Conservation (phyloP, 2,113 vertebrate species). For the Phasianus colchicus region DNA sequence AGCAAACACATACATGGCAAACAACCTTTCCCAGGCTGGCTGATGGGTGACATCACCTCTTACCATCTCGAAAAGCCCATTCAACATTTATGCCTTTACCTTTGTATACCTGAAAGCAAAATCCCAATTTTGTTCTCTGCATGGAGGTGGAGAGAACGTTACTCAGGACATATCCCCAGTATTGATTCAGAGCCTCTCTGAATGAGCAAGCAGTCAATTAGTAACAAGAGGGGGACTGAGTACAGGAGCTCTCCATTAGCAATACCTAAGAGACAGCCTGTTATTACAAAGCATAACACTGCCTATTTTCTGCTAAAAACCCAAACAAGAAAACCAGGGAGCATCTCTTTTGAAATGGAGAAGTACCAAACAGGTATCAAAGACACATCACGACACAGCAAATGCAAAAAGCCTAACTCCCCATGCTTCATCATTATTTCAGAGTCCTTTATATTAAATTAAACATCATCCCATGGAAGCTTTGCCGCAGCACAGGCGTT, state of each 20-base stretch:
- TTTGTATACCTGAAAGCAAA: background rate
- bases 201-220: background rate
- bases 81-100: background rate
- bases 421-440: background rate
- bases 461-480: no score
- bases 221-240: background rate
- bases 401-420: background rate
- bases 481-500: background rate
- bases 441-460: background rate
- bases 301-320: background rate
- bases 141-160: background rate
- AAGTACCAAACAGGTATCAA: background rate
- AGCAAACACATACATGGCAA: background rate
- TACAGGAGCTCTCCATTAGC: background rate
- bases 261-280: background rate
- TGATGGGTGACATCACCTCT: background rate
- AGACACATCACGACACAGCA: background rate
- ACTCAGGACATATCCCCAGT: background rate
- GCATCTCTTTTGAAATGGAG: background rate
- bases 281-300: background rate
- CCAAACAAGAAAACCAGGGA: background rate
- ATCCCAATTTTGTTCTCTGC: background rate
- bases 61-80: background rate
- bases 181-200: background rate
- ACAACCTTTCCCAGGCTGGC: background rate